Evolutionary conservation across 1,140 invertebrate genomes (phyloP), one percentile per base, ranked within the genome.

Genomic region (Scylla paramamosain): DNA sequence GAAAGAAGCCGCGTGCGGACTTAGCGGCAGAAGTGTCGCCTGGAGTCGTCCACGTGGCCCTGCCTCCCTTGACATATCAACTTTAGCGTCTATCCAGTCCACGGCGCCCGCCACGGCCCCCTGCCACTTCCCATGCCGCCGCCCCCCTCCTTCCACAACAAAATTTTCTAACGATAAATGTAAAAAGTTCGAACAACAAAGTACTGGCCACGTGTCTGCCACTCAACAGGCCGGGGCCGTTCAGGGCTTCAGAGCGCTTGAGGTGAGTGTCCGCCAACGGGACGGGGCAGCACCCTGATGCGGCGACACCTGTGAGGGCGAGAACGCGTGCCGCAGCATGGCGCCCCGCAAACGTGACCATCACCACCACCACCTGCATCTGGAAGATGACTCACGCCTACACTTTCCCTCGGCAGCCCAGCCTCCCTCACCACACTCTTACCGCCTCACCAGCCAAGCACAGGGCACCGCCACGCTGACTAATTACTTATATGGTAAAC

Each of bases 391-490:
- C 67, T 77, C 67, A 77, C 67, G 67, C 67, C 20, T 2, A 6
- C 67, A 77, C 67, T 77, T 77, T 77, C 67, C 20, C 67, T 59
- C 88, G 20, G 48, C 45, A 90, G 39, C 39, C 39, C 39, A 39
- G 39, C 39, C 39, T 39, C 39, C n/a, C 88, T 48, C 88, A 90
- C n/a, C 32, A 14, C 88, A 90, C n/a, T 46, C 88, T 90, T 16
- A 14, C 48, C 0, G 48, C 88, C 45, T 52, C 88, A 28, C 45
- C 16, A 12, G 45, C 32, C 88, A 90, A 46, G 10, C 88, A 90
- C 88, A 90, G 52, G 52, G 6, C 45, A 89, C 45, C 39, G n/a
- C 32, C 88, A 45, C n/a, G 6, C 6, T 52, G 7, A 45, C 88
- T 28, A 59, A 59, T 59, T 12, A 59, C 52, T 59, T 59, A 2